These are phyloP conservation scores for Alca torda DNA, from an alignment of 2,797 vertebrate genomes.

Conservation along the genomic window DNA sequence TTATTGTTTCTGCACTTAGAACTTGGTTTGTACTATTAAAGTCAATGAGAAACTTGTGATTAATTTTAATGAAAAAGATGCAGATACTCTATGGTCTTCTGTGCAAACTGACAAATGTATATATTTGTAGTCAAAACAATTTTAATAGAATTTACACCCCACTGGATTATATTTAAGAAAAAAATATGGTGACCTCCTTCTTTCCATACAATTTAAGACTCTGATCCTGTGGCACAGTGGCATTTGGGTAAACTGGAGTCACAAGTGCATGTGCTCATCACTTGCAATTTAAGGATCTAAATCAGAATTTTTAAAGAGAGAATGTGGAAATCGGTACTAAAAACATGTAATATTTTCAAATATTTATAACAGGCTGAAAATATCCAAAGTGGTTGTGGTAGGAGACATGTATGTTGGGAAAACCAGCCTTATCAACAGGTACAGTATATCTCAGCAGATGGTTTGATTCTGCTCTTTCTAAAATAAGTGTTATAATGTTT, in stretches of 20 bases:
- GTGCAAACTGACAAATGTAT: neutral
- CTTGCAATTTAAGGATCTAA: neutral
- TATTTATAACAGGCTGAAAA: slow-evolving; percentile 80
- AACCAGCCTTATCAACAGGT: slow-evolving; percentile 93
- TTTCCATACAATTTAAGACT: neutral
- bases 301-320: neutral
- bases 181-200: neutral
- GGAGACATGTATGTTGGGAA: slow-evolving; percentile 93
- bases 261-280: neutral
- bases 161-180: neutral
- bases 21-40: neutral
- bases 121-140: neutral
- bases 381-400: slow-evolving; percentile 92
- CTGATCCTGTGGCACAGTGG: neutral
- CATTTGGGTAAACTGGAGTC: neutral
- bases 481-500: neutral
- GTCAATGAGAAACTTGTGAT: neutral
- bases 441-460: neutral
- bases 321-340: neutral
- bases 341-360: neutral
- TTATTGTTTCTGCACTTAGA: neutral
- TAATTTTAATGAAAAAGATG: neutral
- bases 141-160: neutral
- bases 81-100: neutral
- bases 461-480: neutral